Conservation (phyloP, 2,888 invertebrate genomes). For the Eupithecia insigniata region DNA sequence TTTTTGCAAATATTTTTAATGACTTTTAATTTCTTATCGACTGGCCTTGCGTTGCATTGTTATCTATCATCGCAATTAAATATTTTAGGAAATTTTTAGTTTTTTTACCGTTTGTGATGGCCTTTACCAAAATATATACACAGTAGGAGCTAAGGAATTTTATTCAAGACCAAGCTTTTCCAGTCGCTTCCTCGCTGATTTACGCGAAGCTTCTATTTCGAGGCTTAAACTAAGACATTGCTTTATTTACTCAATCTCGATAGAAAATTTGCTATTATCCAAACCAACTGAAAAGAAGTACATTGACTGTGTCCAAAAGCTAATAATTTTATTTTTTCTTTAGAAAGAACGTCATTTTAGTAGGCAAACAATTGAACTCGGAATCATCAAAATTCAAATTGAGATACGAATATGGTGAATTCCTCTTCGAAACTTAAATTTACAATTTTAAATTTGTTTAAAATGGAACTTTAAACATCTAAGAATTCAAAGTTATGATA, state of each 20-base stretch:
- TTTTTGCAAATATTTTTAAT: too few relatives aligned
- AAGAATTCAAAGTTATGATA: constrained; percentile 10
- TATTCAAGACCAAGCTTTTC: constrained; percentile 60
- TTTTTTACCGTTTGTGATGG: neutral
- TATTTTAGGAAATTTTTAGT: neutral
- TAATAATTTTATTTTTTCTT: neutral
- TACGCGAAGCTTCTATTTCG: constrained; percentile 42
- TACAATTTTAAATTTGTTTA: neutral
- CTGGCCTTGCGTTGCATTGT: neutral
- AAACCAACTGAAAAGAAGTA: neutral
- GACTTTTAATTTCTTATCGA: neutral
- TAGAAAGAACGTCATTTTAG: neutral
- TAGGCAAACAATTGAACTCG: neutral
- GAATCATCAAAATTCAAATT: neutral
- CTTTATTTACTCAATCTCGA: constrained; percentile 32
- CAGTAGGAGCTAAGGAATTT: constrained; percentile 57
- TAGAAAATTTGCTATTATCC: constrained; percentile 7
- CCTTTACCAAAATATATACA: constrained; percentile 62
- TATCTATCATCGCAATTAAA: neutral
- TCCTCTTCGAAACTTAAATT: neutral
- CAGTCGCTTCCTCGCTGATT: constrained; percentile 53
- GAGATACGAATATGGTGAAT: neutral
- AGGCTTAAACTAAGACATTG: constrained; percentile 28
- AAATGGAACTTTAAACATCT: neutral
- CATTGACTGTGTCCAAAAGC: neutral